Conservation (phyloP, 2,797 vertebrate species). For the Luscinia luscinia region DNA sequence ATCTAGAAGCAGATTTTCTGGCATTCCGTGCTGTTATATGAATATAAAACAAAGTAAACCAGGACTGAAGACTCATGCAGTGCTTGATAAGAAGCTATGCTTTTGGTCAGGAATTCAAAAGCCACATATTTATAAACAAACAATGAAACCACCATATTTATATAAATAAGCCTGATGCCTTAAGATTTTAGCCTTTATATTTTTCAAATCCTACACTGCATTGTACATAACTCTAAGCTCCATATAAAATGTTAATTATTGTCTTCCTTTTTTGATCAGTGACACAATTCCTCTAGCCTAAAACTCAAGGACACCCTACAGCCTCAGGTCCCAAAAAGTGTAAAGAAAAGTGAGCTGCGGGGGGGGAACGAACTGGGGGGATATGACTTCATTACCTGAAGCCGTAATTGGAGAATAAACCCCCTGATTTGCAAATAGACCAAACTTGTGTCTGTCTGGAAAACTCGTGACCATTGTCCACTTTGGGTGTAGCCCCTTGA, state of each 20-base stretch:
- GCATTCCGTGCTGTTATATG: background rate
- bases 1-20: background rate
- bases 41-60: background rate
- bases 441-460: background rate
- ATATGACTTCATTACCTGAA: background rate
- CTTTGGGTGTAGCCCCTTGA: background rate
- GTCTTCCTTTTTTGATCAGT: background rate
- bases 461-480: background rate
- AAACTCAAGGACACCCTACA: background rate
- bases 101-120: background rate
- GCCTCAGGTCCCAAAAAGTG: fast-evolving
- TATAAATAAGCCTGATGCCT: background rate
- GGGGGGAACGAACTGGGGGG: no score
- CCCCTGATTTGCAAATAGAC: background rate
- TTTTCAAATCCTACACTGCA: background rate
- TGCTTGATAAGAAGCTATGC: background rate
- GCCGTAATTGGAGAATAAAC: background rate
- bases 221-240: background rate
- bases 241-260: background rate
- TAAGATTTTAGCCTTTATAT: background rate
- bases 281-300: background rate
- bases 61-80: background rate
- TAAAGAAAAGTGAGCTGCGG: background rate
- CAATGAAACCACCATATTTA: background rate
- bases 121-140: background rate